Evolutionary conservation across 2,797 vertebrate species (phyloP).

Genomic region (Hephaestus fuliginosus): DNA sequence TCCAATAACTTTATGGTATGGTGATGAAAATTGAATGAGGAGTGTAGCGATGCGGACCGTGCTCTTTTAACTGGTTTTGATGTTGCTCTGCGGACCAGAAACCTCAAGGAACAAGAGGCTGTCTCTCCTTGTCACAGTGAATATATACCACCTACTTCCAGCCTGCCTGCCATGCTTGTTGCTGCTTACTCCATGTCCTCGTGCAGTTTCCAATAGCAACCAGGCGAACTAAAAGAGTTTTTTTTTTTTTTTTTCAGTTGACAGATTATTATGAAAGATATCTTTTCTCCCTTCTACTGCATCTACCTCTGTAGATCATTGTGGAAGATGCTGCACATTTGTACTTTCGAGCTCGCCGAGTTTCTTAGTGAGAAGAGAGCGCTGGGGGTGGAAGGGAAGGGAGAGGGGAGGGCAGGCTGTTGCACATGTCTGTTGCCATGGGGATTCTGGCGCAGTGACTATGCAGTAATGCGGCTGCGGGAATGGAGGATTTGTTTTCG

Average conservation of each 20-base stretch:
- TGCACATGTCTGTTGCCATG: constrained; percentile 88
- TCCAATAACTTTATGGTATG: constrained; percentile 35
- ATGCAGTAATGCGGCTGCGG: constrained; percentile 82
- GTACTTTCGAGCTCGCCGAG: constrained; percentile 58
- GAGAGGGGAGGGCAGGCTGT: constrained; percentile 65
- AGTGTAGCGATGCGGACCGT: constrained; percentile 26
- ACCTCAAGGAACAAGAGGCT: constrained; percentile 57
- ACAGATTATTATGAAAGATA: constrained; percentile 80
- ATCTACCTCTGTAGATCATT: constrained; percentile 73
- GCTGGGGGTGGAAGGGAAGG: constrained; percentile 38
- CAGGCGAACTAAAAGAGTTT: constrained; percentile 74
- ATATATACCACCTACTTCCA: constrained; percentile 70
- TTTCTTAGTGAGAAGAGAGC: constrained; percentile 61
- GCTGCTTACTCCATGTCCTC: constrained; percentile 65
- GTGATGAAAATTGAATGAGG: constrained; percentile 37
- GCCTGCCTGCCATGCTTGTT: constrained; percentile 69
- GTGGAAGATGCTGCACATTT: constrained; percentile 73
- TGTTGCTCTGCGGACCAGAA: constrained; percentile 65
- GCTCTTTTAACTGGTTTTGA: constrained; percentile 57
- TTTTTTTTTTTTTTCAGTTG: constrained; percentile 48
- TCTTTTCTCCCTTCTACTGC: constrained; percentile 63
- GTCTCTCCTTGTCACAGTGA: constrained; percentile 69
- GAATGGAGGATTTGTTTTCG: constrained; percentile 82
- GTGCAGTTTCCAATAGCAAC: constrained; percentile 85
- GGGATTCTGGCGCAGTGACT: constrained; percentile 86